Evolutionary conservation across 2,797 vertebrate species (phyloP).

Genomic region (Acrossocheilus fasciatus): DNA sequence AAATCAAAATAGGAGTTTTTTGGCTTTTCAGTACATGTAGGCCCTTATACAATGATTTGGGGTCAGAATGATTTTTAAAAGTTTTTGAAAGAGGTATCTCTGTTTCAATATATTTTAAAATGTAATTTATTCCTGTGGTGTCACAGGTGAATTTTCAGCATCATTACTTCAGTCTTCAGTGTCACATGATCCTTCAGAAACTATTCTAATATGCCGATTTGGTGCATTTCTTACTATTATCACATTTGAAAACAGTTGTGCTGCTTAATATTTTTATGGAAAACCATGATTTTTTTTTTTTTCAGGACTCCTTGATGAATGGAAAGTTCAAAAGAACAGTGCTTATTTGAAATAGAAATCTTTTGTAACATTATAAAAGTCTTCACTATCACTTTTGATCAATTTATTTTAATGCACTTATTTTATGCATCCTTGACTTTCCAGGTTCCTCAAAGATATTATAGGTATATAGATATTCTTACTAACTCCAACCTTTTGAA

Average conservation of each 20-base stretch:
- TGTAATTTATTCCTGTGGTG: background rate
- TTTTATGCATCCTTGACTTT: background rate
- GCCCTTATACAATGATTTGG: background rate
- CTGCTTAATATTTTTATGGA: background rate
- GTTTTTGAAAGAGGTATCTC: background rate
- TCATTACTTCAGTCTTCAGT: background rate
- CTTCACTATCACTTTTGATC: background rate
- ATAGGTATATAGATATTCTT: background rate
- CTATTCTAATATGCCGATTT: background rate
- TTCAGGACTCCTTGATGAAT: background rate
- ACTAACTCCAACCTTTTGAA: background rate
- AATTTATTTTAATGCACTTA: background rate
- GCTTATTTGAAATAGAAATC: background rate
- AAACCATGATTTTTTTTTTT: background rate
- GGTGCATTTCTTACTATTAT: background rate
- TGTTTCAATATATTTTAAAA: background rate
- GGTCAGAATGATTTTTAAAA: background rate
- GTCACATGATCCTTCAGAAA: background rate
- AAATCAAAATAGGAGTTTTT: background rate
- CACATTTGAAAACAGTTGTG: background rate
- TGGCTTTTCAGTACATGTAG: background rate
- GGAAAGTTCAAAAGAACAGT: no score
- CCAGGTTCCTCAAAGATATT: background rate
- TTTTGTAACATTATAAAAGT: background rate
- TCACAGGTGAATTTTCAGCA: background rate